These are phyloP conservation scores for Hyposoter dolosus DNA, from an alignment of 2,888 invertebrate species.

Conservation along the genomic window DNA sequence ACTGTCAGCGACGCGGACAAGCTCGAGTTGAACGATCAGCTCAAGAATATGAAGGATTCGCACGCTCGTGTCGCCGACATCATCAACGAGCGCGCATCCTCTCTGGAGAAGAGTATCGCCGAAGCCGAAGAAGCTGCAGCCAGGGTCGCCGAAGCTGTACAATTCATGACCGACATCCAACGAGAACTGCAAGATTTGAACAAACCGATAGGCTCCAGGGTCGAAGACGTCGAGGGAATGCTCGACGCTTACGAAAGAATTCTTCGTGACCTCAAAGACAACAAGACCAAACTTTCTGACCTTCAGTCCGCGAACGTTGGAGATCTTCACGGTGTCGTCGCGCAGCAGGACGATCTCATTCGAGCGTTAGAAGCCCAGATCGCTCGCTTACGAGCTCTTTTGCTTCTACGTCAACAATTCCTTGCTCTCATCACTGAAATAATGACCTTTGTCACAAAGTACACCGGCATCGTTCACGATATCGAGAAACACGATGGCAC, in stretches of 20 bases:
- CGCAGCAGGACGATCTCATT: slow-evolving; percentile 94
- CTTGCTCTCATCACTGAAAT: slow-evolving; percentile 94
- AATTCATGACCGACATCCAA: slow-evolving; percentile 93
- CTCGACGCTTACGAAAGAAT: slow-evolving; percentile 92
- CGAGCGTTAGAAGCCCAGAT: slow-evolving; percentile 94
- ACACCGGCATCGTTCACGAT: slow-evolving; percentile 93
- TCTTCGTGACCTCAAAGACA: slow-evolving; percentile 91
- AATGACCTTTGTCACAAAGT: slow-evolving; percentile 94
- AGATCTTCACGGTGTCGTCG: slow-evolving; percentile 91
- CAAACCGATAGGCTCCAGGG: slow-evolving; percentile 94
- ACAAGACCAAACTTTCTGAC: slow-evolving; percentile 91
- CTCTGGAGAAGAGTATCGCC: slow-evolving; percentile 91
- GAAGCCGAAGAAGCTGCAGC: slow-evolving; percentile 93
- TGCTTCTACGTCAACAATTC: slow-evolving; percentile 94
- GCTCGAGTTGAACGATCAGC: slow-evolving; percentile 92
- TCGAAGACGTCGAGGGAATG: slow-evolving; percentile 95
- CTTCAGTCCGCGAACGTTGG: slow-evolving; percentile 91
- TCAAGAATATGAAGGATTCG: slow-evolving; percentile 92
- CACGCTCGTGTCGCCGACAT: slow-evolving; percentile 91
- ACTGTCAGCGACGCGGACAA: slow-evolving; percentile 94
- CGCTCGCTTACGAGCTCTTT: slow-evolving; percentile 91
- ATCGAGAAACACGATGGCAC: slow-evolving; percentile 94
- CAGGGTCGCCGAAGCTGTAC: slow-evolving; percentile 91
- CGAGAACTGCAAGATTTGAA: slow-evolving; percentile 93
- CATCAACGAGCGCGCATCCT: slow-evolving; percentile 91